Evolutionary conservation across 2,113 vertebrate genomes (phyloP).

Genomic region (Lanius ludovicianus): DNA sequence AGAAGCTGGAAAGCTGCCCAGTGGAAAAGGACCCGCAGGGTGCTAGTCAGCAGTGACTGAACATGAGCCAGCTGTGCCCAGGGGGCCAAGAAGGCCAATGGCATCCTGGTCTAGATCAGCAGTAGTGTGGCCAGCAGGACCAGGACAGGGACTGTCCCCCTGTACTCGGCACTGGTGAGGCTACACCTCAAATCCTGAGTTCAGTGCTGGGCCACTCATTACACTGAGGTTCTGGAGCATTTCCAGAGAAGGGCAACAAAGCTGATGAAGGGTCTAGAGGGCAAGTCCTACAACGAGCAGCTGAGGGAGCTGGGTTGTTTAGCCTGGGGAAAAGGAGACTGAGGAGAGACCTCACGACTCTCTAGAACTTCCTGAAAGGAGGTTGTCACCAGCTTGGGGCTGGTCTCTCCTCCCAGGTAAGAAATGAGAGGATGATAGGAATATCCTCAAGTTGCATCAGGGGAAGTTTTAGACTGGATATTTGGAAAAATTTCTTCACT

Average conservation of each 20-base stretch:
- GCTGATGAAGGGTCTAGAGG: background rate
- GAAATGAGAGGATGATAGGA: rapidly evolving
- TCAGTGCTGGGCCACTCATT: background rate
- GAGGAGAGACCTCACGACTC: background rate
- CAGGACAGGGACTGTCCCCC: rapidly evolving
- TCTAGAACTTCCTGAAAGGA: background rate
- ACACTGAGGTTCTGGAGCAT: rapidly evolving
- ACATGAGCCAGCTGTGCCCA: background rate
- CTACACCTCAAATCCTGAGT: rapidly evolving
- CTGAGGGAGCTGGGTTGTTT: background rate
- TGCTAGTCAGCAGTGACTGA: rapidly evolving
- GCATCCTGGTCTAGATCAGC: background rate
- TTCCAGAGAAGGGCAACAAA: background rate
- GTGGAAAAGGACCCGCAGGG: rapidly evolving
- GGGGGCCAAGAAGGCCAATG: background rate
- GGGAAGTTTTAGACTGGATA: background rate
- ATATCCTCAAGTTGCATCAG: background rate
- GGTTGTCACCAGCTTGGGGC: rapidly evolving
- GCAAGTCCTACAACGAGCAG: rapidly evolving
- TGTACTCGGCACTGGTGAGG: background rate
- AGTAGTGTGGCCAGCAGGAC: rapidly evolving
- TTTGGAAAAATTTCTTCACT: background rate
- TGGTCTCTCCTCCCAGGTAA: background rate
- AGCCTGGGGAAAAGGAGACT: background rate
- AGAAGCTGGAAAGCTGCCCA: background rate